Evolutionary conservation across 2,113 vertebrate genomes (phyloP).

Genomic region (Caretta caretta): DNA sequence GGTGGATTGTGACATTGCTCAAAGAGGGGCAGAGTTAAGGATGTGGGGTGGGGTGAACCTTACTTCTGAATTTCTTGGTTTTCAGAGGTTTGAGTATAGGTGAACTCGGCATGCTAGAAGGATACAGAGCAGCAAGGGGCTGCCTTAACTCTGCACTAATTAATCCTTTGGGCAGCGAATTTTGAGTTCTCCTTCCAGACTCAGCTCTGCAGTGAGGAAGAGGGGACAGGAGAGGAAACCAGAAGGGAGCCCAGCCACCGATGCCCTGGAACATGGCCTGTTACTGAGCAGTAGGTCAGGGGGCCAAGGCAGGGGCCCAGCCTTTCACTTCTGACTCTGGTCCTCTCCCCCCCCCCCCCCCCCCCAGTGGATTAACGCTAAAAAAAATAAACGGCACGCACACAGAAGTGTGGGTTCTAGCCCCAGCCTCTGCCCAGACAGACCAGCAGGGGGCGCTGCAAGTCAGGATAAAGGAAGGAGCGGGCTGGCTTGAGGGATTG

Average conservation of each 20-base stretch:
- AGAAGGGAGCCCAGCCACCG: neutral
- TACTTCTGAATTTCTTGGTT: neutral
- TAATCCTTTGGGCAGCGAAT: neutral
- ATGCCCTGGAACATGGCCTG: neutral
- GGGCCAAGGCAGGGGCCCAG: neutral
- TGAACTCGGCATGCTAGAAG: neutral
- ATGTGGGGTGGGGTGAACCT: neutral
- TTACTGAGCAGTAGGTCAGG: neutral
- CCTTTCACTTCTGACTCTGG: neutral
- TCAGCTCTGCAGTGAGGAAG: neutral
- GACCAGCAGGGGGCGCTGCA: neutral
- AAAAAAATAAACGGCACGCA: neutral
- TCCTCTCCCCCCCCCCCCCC: neutral
- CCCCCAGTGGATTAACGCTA: neutral
- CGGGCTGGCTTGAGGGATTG: neutral
- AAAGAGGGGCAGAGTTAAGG: neutral
- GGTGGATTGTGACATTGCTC: neutral
- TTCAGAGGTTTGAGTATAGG: neutral
- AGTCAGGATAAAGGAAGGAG: neutral
- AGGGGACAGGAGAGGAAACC: neutral
- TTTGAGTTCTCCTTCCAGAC: neutral
- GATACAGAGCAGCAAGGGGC: neutral
- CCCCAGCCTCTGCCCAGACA: neutral
- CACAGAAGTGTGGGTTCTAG: neutral
- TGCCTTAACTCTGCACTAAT: neutral